Conservation (phyloP, 2,797 vertebrate genomes). For the Phrynocephalus guinanensis region DNA sequence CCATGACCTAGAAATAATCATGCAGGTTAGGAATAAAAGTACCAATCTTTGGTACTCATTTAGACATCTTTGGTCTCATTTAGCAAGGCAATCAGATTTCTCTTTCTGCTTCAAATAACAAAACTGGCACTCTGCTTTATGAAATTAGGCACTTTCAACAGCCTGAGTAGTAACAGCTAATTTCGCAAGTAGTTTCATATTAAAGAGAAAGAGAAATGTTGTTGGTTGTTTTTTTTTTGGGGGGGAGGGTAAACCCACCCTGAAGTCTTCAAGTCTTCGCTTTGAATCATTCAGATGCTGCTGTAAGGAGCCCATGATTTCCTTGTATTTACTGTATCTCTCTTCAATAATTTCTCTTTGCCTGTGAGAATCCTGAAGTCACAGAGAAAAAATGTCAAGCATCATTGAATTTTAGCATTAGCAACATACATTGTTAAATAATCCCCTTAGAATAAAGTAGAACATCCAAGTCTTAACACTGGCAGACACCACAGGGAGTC, state of each 20-base stretch:
- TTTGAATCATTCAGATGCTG: conserved; percentile 87
- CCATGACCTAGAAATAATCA: no score
- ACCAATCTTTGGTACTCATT: neutral
- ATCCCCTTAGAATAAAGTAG: neutral
- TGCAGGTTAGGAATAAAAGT: no score
- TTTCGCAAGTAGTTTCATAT: neutral
- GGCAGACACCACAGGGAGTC: neutral
- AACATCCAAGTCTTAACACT: conserved; percentile 2
- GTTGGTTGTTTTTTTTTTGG: no score
- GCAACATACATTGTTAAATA: conserved; percentile 26
- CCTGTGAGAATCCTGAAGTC: conserved; percentile 82
- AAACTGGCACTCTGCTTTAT: neutral
- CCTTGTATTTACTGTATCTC: conserved; percentile 85
- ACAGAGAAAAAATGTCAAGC: conserved; percentile 39
- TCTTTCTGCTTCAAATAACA: neutral
- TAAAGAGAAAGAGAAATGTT: no score
- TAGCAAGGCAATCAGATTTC: neutral
- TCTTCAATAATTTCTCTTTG: conserved; percentile 83
- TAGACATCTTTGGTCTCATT: neutral
- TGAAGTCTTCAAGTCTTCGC: conserved; percentile 80
- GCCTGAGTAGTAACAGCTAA: neutral
- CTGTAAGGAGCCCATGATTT: conserved; percentile 85
- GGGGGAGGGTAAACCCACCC: conserved; percentile 72
- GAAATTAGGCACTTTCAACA: neutral
- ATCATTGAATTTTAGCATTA: neutral